Percentiles rank a stretch among this genome's conserved stretches.
phyloP scores from a whole-genome alignment of 2,797 vertebrate genomes.

The Antrozous pallidus region DNA sequence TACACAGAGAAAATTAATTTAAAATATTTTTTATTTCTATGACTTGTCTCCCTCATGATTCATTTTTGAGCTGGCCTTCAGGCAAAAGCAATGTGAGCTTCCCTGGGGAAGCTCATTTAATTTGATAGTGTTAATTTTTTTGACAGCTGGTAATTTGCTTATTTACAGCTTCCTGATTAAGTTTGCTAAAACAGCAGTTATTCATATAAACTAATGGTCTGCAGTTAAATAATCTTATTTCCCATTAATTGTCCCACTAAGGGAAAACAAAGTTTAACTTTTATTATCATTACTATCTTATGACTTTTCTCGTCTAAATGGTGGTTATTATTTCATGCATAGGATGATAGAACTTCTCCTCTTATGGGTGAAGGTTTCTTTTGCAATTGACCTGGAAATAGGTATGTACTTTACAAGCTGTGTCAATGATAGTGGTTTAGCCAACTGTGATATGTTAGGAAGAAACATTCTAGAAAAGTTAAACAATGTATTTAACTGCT shows the following conservation, averaged over 20 bases:
- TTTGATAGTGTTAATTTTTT: constrained; percentile 75
- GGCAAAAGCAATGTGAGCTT: constrained; percentile 73
- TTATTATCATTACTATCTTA: background rate
- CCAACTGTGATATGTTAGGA: background rate
- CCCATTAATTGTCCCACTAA: constrained; percentile 21
- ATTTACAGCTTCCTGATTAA: constrained; percentile 77
- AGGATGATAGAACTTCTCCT: background rate
- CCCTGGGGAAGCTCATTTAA: constrained; percentile 73
- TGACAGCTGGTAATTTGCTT: constrained; percentile 79
- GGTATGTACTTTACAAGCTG: no score
- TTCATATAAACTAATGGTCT: constrained; percentile 63
- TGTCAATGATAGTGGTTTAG: background rate
- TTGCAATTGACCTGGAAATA: background rate
- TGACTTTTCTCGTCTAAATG: background rate
- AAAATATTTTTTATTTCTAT: constrained; percentile 67
- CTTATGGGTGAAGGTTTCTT: background rate
- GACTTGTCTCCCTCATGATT: constrained; percentile 51
- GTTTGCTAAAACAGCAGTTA: constrained; percentile 61
- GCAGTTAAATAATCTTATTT: constrained; percentile 41
- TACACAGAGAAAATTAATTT: constrained; percentile 65
- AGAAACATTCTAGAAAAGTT: background rate
- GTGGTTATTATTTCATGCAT: background rate
- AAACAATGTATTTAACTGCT: background rate
- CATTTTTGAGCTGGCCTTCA: constrained; percentile 62
- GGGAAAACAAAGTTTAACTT: constrained; percentile 20